Evolutionary conservation across 2,888 invertebrate genomes (phyloP).

Genomic region (Cephus spinipes): DNA sequence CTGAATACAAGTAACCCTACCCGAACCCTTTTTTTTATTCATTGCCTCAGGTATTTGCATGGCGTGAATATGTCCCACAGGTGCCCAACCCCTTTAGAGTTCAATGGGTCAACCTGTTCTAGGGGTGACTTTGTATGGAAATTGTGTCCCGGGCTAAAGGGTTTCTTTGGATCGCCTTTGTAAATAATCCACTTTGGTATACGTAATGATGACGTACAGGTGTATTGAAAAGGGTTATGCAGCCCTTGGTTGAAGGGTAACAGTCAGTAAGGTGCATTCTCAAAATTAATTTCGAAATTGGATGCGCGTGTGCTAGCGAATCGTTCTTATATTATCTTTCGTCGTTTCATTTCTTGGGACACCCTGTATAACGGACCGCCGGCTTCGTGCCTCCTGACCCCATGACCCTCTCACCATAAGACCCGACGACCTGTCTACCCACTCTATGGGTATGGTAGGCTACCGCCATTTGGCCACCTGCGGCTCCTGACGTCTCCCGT

Average conservation of each 20-base stretch:
- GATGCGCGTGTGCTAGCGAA: neutral
- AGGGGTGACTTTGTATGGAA: conserved; percentile 50
- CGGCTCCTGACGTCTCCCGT: conserved; percentile 51
- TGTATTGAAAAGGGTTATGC: neutral
- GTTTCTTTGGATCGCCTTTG: neutral
- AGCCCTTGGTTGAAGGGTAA: neutral
- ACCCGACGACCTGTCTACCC: conserved; percentile 42
- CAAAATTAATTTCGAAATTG: neutral
- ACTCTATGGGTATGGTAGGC: conserved; percentile 42
- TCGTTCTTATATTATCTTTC: neutral
- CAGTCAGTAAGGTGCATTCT: neutral
- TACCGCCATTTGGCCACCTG: conserved; percentile 49
- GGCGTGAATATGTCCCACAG: conserved; percentile 41
- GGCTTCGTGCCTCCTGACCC: conserved; percentile 43
- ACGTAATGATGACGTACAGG: neutral
- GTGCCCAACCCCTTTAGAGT: conserved; percentile 47
- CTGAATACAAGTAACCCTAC: conserved; percentile 61
- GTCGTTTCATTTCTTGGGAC: neutral
- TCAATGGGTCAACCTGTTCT: conserved; percentile 42
- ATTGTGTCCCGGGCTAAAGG: conserved; percentile 18
- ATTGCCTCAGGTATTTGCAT: conserved; percentile 57
- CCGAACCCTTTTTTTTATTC: conserved; percentile 51
- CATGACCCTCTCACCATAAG: conserved; percentile 41
- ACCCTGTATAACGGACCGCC: conserved; percentile 18
- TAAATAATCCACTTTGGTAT: neutral